Conservation (phyloP, 2,113 vertebrate genomes). For the Syngnathus typhle region DNA sequence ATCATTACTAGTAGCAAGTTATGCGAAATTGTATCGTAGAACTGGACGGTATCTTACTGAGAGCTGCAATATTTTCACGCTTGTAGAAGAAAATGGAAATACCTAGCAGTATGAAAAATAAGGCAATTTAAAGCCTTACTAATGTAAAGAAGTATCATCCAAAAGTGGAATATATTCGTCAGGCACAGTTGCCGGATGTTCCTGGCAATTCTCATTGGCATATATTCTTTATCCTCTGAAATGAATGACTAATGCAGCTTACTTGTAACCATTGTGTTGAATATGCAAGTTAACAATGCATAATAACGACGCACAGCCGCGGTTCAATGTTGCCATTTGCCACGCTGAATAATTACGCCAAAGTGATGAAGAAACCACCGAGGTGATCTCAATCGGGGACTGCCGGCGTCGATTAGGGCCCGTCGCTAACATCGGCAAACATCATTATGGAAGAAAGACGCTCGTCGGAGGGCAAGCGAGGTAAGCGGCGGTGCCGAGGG, state of each 20-base stretch:
- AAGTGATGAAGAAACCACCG: slow-evolving; percentile 48
- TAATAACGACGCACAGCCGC: slow-evolving; percentile 33
- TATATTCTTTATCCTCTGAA: no score
- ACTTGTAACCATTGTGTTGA: no score
- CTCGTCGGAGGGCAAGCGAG: slow-evolving; percentile 56
- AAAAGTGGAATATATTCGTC: no score
- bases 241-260: no score
- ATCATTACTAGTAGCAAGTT: not conserved
- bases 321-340: slow-evolving; percentile 35
- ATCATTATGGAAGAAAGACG: slow-evolving; percentile 56
- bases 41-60: not conserved
- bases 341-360: slow-evolving; percentile 52
- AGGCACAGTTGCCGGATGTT: not conserved
- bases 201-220: no score
- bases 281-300: slow-evolving; percentile 41
- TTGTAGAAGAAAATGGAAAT: no score
- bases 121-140: no score
- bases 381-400: slow-evolving; percentile 37
- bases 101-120: no score
- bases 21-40: not conserved
- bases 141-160: no score
- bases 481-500: slow-evolving; percentile 49
- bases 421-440: slow-evolving; percentile 47
- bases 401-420: slow-evolving; percentile 51
- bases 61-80: not conserved